A percentile compares a stretch with the other conserved stretches of the same genome.
phyloP scores from a whole-genome alignment of 2,888 invertebrate genomes.

The Chironomus riparius region DNA sequence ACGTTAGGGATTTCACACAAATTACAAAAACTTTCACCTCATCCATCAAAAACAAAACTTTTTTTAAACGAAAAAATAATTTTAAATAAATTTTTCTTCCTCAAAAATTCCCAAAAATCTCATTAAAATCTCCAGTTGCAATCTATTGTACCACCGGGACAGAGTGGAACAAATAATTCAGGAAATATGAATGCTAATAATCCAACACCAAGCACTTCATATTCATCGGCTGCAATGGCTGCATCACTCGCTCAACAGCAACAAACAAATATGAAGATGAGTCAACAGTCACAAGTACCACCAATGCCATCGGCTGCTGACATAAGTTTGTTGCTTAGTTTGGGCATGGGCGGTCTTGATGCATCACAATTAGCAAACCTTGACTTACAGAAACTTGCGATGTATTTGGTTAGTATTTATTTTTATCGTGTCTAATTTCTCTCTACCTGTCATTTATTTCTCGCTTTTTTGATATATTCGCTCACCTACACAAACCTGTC shows the following conservation, averaged over 20 bases:
- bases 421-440: background rate
- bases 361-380: conserved; percentile 58
- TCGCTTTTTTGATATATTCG: background rate
- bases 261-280: conserved; percentile 35
- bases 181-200: background rate
- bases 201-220: conserved; percentile 28
- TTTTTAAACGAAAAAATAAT: background rate
- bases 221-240: conserved; percentile 20
- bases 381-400: conserved; percentile 64
- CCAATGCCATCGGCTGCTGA: conserved; percentile 43
- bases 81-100: background rate
- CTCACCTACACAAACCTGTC: no score
- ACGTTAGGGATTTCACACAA: background rate
- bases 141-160: conserved; percentile 40
- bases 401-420: conserved; percentile 58
- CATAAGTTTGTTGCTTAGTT: conserved; percentile 42
- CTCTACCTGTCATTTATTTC: background rate
- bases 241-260: conserved; percentile 30
- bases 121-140: conserved; percentile 37
- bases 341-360: conserved; percentile 40
- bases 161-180: background rate
- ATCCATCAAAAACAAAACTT: no score
- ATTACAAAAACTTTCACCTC: background rate
- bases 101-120: background rate
- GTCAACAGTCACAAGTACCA: conserved; percentile 29